Evolutionary conservation across 1,140 invertebrate species (phyloP).

Genomic region (Acromyrmex echinatior): DNA sequence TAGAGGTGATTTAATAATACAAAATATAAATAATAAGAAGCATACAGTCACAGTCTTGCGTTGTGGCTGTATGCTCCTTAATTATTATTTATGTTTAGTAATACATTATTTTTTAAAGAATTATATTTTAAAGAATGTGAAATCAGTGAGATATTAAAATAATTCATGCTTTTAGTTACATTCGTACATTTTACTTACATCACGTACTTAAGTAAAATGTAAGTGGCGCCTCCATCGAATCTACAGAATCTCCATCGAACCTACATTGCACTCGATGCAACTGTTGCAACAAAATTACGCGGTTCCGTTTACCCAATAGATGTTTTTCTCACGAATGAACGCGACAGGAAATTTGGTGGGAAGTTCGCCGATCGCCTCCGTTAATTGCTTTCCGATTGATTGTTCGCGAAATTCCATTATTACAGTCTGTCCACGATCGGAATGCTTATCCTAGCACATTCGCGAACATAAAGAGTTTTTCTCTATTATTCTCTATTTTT

Average conservation of each 20-base stretch:
- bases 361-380: conserved; percentile 49
- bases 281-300: conserved; percentile 42
- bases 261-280: neutral
- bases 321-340: conserved; percentile 45
- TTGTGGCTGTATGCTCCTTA: too few relatives aligned
- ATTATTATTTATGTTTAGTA: too few relatives aligned
- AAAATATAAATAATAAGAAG: too few relatives aligned
- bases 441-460: conserved; percentile 49
- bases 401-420: conserved; percentile 61
- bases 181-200: neutral
- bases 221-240: neutral
- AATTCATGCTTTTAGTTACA: neutral
- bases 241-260: neutral
- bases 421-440: conserved; percentile 37
- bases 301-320: conserved; percentile 40
- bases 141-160: neutral
- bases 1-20: too few relatives aligned
- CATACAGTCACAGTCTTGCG: too few relatives aligned
- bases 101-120: too few relatives aligned
- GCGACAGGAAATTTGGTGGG: conserved; percentile 49
- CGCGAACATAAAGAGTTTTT: conserved; percentile 5
- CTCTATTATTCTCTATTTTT: neutral
- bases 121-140: neutral
- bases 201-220: neutral
- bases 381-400: conserved; percentile 65